phyloP scores from a whole-genome alignment of 37 sponge, comb jelly and placozoan species.

The Haliclona indistincta region DNA sequence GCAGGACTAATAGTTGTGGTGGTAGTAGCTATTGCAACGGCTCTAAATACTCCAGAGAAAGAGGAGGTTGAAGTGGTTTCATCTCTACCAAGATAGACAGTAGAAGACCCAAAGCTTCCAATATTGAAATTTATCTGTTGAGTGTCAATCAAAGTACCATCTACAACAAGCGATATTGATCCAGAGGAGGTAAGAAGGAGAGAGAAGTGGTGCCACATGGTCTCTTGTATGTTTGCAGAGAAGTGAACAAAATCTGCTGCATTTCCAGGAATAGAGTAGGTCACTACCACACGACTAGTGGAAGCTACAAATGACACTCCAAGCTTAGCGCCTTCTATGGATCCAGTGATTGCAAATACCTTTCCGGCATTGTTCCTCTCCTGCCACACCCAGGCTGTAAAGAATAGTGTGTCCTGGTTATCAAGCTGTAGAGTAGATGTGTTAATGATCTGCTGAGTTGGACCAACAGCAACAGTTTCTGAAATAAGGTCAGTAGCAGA shows the following conservation, averaged over 20 bases:
- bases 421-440: not conserved
- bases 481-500: not conserved
- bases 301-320: no score
- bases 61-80: not conserved
- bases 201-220: conserved; percentile 30
- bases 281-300: no score
- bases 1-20: not conserved
- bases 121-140: not conserved
- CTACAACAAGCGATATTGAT: conserved; percentile 6
- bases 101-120: not conserved
- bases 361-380: not conserved
- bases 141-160: no score
- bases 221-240: not conserved
- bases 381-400: conserved; percentile 49
- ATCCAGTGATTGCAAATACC: conserved; percentile 13
- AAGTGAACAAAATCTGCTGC: not conserved
- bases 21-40: conserved; percentile 15
- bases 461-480: not conserved
- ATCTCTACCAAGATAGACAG: no score
- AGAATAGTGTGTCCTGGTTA: conserved; percentile 20
- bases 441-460: not conserved
- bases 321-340: no score
- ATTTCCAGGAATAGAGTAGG: no score
- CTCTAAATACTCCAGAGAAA: conserved; percentile 46
- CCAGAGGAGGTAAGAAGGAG: conserved; percentile 3